phyloP scores from a whole-genome alignment of 1,140 invertebrate genomes.

The Temnothorax curvispinosus region DNA sequence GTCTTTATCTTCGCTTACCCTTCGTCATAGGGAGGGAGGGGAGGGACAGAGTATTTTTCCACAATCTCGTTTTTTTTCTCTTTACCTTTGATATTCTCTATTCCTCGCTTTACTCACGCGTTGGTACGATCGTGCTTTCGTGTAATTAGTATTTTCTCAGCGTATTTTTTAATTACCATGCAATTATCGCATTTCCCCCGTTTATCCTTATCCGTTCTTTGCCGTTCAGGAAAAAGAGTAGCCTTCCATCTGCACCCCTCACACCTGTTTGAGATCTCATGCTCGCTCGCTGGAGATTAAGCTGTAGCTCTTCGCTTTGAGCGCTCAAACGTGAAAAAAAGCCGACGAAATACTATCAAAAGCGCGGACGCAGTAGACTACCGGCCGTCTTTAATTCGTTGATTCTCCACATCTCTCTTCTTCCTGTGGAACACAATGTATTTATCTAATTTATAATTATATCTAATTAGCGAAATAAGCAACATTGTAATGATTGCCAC shows the following conservation, averaged over 20 bases:
- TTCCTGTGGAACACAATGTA: background rate
- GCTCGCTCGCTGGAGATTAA: constrained; percentile 28
- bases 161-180: constrained; percentile 40
- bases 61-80: background rate
- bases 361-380: background rate
- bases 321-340: constrained; percentile 19
- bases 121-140: background rate
- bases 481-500: background rate
- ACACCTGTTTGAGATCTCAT: background rate
- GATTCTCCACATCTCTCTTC: background rate
- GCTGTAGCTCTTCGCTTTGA: constrained; percentile 35
- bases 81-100: background rate
- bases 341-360: constrained; percentile 35
- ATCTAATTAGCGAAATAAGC: background rate
- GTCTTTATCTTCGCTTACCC: background rate
- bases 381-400: background rate
- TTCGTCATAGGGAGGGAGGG: background rate
- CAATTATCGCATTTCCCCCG: constrained; percentile 18
- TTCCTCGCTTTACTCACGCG: background rate
- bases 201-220: constrained; percentile 32
- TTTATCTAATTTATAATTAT: background rate
- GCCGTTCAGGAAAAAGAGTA: background rate
- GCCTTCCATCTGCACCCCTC: background rate
- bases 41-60: background rate
- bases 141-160: constrained; percentile 38